Percentiles rank a stretch among this genome's conserved stretches.
Evolutionary conservation across 2,888 invertebrate species (phyloP).

Genomic region (Dynastes maya): DNA sequence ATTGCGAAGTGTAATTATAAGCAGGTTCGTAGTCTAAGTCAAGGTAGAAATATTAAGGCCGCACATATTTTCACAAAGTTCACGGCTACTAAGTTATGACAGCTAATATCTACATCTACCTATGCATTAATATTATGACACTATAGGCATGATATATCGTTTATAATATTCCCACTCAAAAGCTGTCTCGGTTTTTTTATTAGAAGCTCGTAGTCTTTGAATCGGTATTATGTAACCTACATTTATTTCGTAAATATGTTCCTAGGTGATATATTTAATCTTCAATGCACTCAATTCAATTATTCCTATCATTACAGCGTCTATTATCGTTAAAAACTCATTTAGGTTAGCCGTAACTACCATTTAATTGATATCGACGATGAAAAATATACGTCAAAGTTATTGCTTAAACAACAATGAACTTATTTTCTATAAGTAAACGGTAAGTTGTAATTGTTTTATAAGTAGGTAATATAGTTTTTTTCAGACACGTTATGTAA

Average conservation of each 20-base stretch:
- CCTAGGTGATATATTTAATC: not conserved
- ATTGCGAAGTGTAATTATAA: not conserved
- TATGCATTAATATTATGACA: not conserved
- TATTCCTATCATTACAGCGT: not conserved
- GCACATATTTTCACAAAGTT: conserved; percentile 30
- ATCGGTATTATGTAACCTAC: not conserved
- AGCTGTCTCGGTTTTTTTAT: not conserved
- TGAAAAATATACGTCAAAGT: not conserved
- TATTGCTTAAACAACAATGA: not conserved
- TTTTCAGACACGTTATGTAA: not conserved
- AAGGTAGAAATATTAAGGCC: conserved; percentile 47
- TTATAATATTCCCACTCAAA: not conserved
- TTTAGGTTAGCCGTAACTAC: conserved; percentile 6
- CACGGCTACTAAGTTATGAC: conserved; percentile 24
- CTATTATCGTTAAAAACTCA: conserved; percentile 8
- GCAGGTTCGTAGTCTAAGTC: conserved; percentile 33
- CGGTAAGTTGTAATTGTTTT: not conserved
- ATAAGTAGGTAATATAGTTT: not conserved
- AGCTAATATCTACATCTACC: too few relatives aligned
- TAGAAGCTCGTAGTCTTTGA: not conserved
- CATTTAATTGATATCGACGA: not conserved
- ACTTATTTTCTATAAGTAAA: not conserved
- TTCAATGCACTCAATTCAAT: not conserved
- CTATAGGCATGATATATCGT: not conserved
- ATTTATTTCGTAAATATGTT: not conserved